Evolutionary conservation across 2,888 invertebrate genomes (phyloP), one percentile per base, ranked within the genome.

Genomic region (Callimorpha dominula): DNA sequence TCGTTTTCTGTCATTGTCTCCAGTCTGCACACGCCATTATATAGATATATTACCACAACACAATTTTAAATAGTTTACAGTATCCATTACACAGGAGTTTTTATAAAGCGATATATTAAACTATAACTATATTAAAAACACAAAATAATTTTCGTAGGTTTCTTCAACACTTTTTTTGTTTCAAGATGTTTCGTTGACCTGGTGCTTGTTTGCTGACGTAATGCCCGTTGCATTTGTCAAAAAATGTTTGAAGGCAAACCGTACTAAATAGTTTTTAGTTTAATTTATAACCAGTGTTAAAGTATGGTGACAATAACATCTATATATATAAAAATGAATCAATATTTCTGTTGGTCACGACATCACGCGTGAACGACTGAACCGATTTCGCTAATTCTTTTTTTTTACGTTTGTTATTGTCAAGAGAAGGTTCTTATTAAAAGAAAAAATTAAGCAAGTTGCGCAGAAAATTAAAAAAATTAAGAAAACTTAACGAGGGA

Each of bases 151-250:
- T 46, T 65, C 65, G 70, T 52, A 11, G 40, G 46, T 68, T 50
- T 49, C 65, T 62, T 66, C 50, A 65, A 68, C 60, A 54, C 40
- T 72, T 63, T 70, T 67, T 68, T 72, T 68, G 63, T 72, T 54
- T 67, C 63, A 40, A 64, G 64, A 14, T 71, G 46, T 75, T 72
- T 70, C 65, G 60, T 78, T 74, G 64, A 68, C 50, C 49, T 63
- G 46, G 40, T 5, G 66, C 40, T 46, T 63, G 54, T 49, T 42
- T 42, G 57, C 17, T 71, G 70, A 71, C 66, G 71, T 71, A 50
- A 76, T 75, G 77, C 80, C 81, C 81, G 75, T 76, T 78, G 14
- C 31, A 76, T 80, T 75, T 75, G 77, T 74, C 82, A 76, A 71
- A 67, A 60, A 63, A 68, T 69, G 15, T 50, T 70, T 69, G 62